Conservation (phyloP, 2,888 invertebrate genomes). For the Drosophila kambysellisi region DNA sequence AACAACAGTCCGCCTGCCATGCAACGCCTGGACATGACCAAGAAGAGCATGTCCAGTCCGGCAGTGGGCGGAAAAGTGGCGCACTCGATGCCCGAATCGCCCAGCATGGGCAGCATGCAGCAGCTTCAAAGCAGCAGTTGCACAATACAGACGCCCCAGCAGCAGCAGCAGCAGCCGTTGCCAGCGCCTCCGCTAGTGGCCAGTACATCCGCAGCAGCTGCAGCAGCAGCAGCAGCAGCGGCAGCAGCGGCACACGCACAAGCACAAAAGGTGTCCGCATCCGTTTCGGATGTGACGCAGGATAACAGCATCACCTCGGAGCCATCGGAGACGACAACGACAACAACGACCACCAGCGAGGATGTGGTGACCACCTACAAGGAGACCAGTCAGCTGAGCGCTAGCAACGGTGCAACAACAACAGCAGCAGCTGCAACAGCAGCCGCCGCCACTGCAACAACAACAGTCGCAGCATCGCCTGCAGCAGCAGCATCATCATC, state of each 20-base stretch:
- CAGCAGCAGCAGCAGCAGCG: constrained; percentile 54
- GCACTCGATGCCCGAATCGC: constrained; percentile 83
- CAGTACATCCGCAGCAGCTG: constrained; percentile 42
- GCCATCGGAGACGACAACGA: constrained; percentile 84
- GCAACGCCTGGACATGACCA: constrained; percentile 83
- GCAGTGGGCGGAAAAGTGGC: constrained; percentile 79
- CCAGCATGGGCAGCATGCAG: constrained; percentile 83
- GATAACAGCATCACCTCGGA: constrained; percentile 85
- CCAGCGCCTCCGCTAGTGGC: constrained; percentile 54
- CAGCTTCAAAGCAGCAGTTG: constrained; percentile 72
- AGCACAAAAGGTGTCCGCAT: constrained; percentile 52
- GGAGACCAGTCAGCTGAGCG: constrained; percentile 77
- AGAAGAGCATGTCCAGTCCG: constrained; percentile 85
- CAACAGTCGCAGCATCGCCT: background rate
- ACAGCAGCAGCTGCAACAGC: constrained; percentile 1
- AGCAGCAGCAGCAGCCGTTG: constrained; percentile 55
- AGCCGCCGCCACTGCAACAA: background rate
- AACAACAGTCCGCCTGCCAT: constrained; percentile 76
- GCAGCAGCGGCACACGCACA: constrained; percentile 56
- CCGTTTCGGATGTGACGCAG: constrained; percentile 82
- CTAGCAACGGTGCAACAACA: constrained; percentile 43
- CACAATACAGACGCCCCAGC: constrained; percentile 76
- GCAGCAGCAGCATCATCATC: constrained; percentile 5
- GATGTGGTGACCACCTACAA: constrained; percentile 85
- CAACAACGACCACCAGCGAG: constrained; percentile 85